Conservation (phyloP, 2,113 vertebrate species). For the Heterochromis multidens region DNA sequence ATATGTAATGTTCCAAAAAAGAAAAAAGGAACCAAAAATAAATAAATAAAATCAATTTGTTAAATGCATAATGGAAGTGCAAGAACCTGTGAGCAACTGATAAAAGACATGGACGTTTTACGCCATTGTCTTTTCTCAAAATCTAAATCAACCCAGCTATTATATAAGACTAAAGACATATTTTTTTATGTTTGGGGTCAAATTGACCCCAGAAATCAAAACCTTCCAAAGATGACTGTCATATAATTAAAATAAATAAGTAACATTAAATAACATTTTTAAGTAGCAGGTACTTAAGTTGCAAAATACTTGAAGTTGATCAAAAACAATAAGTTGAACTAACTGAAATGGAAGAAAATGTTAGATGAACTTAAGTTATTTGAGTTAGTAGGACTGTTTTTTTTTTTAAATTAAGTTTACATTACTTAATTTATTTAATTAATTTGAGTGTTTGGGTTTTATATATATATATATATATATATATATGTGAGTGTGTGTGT, state of each 20-base stretch:
- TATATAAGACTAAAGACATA: no score
- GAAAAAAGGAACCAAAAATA: not conserved
- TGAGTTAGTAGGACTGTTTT: not conserved
- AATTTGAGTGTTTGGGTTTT: not conserved
- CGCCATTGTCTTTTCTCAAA: no score
- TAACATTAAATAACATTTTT: not conserved
- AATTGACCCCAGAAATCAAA: no score
- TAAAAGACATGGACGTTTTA: no score
- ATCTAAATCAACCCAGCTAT: no score
- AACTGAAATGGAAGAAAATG: not conserved
- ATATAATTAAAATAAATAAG: no score
- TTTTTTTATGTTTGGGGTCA: no score
- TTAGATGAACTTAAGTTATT: not conserved
- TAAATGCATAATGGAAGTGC: not conserved
- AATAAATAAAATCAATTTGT: not conserved
- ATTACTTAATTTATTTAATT: not conserved
- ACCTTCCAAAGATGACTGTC: no score
- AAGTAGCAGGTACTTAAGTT: not conserved
- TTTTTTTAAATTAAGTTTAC: not conserved
- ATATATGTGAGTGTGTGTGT: no score
- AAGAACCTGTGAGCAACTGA: no score
- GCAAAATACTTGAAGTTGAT: not conserved
- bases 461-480: no score
- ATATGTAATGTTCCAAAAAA: not conserved
- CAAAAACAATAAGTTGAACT: not conserved